Evolutionary conservation across 1,140 invertebrate genomes (phyloP).

Genomic region (Heliothis subflexa): DNA sequence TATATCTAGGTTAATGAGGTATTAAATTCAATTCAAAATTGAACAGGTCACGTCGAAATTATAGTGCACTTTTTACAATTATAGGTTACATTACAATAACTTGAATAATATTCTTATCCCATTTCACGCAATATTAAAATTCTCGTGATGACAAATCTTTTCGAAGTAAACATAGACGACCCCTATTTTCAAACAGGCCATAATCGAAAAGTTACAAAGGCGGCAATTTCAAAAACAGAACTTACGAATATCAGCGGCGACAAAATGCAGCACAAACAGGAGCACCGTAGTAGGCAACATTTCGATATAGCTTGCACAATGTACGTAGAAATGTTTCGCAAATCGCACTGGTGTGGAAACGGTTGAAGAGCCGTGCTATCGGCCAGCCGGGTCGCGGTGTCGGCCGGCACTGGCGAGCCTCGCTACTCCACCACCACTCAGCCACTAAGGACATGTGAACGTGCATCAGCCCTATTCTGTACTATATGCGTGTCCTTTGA

Average conservation of each 20-base stretch:
- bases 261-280: conserved; percentile 69
- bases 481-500: conserved; percentile 44
- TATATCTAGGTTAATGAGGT: too few relatives aligned
- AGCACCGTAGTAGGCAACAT: conserved; percentile 68
- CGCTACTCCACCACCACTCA: conserved; percentile 58
- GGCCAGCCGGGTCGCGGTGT: conserved; percentile 70
- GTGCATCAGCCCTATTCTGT: conserved; percentile 65
- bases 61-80: too few relatives aligned
- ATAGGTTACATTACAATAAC: too few relatives aligned
- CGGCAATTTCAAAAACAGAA: background rate
- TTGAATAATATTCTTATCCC: too few relatives aligned
- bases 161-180: too few relatives aligned
- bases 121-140: too few relatives aligned
- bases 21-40: too few relatives aligned
- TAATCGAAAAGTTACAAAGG: too few relatives aligned
- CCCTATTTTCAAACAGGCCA: too few relatives aligned
- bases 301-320: conserved; percentile 65
- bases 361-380: conserved; percentile 53
- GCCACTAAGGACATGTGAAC: conserved; percentile 71
- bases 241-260: conserved; percentile 77
- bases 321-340: conserved; percentile 55
- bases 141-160: too few relatives aligned
- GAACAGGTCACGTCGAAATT: too few relatives aligned
- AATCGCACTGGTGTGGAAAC: conserved; percentile 54
- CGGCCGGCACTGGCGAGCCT: conserved; percentile 68